Conservation (phyloP, 2,113 vertebrate genomes). For the Leiothrix lutea region DNA sequence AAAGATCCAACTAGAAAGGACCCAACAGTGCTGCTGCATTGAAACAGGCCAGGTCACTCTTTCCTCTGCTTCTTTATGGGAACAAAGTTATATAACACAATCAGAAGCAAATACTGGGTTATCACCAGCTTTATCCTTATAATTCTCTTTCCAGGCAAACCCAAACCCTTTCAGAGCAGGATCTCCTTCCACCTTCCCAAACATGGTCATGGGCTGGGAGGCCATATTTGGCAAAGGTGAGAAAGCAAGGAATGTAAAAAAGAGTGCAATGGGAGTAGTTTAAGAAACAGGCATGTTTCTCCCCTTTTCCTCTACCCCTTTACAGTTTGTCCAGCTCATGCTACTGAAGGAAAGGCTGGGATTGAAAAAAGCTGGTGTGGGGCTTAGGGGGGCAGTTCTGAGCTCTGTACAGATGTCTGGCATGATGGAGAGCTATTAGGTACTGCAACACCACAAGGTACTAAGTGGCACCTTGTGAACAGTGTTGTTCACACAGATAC, state of each 20-base stretch:
- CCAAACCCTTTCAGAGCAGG: background rate
- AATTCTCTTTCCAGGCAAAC: background rate
- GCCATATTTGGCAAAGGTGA: background rate
- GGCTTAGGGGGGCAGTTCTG: background rate
- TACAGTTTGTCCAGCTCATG: background rate
- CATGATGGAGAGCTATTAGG: background rate
- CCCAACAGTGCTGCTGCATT: background rate
- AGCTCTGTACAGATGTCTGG: background rate
- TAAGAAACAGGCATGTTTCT: background rate
- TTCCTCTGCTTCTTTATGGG: background rate
- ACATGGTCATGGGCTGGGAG: background rate
- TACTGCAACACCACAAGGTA: background rate
- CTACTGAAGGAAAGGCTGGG: background rate
- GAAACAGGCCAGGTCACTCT: background rate
- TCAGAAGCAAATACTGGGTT: background rate
- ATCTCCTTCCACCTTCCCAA: background rate
- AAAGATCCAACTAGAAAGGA: background rate
- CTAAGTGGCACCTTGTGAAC: background rate
- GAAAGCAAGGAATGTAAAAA: background rate
- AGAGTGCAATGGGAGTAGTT: background rate
- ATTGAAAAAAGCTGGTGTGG: background rate
- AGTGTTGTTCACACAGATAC: background rate
- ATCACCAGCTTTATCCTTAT: background rate
- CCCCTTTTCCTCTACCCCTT: background rate
- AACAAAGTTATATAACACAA: background rate